Evolutionary conservation across 1,140 invertebrate species (phyloP).

Genomic region (Philotrypesis tridentata): DNA sequence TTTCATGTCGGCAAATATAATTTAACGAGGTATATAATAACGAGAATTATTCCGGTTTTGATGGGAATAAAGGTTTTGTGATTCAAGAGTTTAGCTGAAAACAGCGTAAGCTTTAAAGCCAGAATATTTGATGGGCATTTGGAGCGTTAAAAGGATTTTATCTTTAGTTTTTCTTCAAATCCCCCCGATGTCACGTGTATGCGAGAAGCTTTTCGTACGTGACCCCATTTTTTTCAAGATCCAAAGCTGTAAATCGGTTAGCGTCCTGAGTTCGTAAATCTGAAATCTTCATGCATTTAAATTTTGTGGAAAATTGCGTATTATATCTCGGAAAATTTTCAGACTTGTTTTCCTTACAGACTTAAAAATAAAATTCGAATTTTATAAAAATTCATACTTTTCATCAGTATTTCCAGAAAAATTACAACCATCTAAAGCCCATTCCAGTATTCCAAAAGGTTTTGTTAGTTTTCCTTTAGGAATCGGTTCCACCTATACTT

Average conservation of each 20-base stretch:
- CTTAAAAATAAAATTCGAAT: too few species aligned
- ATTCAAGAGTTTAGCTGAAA: not conserved
- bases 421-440: not conserved
- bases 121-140: not conserved
- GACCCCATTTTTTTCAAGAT: not conserved
- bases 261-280: not conserved
- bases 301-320: not conserved
- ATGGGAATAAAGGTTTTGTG: not conserved
- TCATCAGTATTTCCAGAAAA: not conserved
- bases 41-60: not conserved
- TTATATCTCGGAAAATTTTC: too few species aligned
- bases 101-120: not conserved
- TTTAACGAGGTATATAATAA: not conserved
- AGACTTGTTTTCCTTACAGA: too few species aligned
- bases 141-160: not conserved
- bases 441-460: not conserved
- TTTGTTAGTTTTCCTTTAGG: not conserved
- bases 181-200: not conserved
- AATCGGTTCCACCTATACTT: not conserved
- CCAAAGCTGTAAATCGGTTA: not conserved
- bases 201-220: slow-evolving; percentile 2
- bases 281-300: not conserved
- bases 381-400: too few species aligned
- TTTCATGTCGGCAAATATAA: not conserved
- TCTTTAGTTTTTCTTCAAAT: not conserved